Conservation (phyloP, 2,888 invertebrate genomes). For the Calliphora vomitoria region DNA sequence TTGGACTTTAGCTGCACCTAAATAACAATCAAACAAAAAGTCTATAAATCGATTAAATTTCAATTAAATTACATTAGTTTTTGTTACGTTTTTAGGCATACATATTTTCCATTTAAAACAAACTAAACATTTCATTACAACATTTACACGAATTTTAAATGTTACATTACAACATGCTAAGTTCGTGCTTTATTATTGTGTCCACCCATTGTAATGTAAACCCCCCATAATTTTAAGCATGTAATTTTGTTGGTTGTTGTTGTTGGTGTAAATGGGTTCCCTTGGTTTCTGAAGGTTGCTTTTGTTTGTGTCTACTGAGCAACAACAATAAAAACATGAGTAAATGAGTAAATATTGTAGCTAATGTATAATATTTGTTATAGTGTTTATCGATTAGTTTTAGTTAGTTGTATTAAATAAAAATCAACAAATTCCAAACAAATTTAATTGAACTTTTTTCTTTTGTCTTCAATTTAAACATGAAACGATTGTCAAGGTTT, state of each 20-base stretch:
- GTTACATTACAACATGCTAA: not conserved
- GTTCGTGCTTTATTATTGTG: not conserved
- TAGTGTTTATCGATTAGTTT: conserved; percentile 65
- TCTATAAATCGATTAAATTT: not conserved
- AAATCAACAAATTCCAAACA: conserved; percentile 2
- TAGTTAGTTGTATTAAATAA: not conserved
- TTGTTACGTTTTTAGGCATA: no score
- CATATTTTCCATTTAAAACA: no score
- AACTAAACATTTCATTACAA: not conserved
- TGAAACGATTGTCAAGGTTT: conserved; percentile 35
- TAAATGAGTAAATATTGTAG: conserved; percentile 7
- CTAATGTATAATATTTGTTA: conserved; percentile 36
- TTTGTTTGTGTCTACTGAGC: conserved; percentile 56
- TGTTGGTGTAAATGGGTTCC: conserved; percentile 40
- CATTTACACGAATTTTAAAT: not conserved
- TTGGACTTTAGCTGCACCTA: not conserved
- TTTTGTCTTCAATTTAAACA: not conserved
- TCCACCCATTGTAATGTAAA: conserved; percentile 36
- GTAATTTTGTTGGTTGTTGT: conserved; percentile 12
- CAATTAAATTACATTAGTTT: not conserved
- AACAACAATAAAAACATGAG: conserved; percentile 59
- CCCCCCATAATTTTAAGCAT: conserved; percentile 7
- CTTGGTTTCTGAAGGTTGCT: conserved; percentile 67
- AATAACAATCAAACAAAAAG: not conserved
- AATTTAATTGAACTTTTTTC: conserved; percentile 3